Evolutionary conservation across 2,113 vertebrate species (phyloP), one percentile per base, ranked within the genome.

Genomic region (Ptychochromis oligacanthus): DNA sequence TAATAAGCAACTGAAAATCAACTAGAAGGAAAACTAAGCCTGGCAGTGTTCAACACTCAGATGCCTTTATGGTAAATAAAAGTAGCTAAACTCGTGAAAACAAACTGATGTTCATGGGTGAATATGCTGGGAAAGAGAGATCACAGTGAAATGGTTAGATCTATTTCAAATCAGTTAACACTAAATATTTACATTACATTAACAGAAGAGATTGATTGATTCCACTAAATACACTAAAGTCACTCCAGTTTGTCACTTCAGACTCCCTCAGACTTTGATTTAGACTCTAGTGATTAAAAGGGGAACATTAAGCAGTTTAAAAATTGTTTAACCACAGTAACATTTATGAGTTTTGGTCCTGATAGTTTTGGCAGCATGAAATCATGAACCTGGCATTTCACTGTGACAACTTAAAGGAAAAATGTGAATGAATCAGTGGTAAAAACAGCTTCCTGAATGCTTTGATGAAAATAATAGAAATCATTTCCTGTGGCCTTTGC

Each of bases 271-370:
- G 24, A 43, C 12, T 49, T 49, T 49, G 43, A 70, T 52, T 31
- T 13, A 49, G 43, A 70, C 15, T 24, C 65, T 24, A 49, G 65
- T 70, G 0, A 70, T 20, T 28, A 31, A n/a, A 70, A 13, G 14
- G 43, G 24, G 0, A 22, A 70, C 24, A 18, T 70, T 28, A 20
- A 0, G 7, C 18, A n/a, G 10, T 54, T 54, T 2, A n/a, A 55
- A 4, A 8, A 4, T 55, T n/a, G n/a, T n/a, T 55, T 55, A 52
- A 70, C 0, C 3, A 18, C 3, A 18, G 22, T 2, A 6, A 13
- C 26, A 20, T 67, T 11, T 1, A 0, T 49, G 64, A 49, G 18
- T 28, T 36, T 36, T 36, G 5, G 36, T 36, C 8, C 5, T 36
- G 36, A 6, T 36, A 36, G 36, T 36, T 70, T 70, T 49, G 65